Evolutionary conservation across 92 coral and sea anemone species (phyloP).

Genomic region (Epizoanthus illoricatus): DNA sequence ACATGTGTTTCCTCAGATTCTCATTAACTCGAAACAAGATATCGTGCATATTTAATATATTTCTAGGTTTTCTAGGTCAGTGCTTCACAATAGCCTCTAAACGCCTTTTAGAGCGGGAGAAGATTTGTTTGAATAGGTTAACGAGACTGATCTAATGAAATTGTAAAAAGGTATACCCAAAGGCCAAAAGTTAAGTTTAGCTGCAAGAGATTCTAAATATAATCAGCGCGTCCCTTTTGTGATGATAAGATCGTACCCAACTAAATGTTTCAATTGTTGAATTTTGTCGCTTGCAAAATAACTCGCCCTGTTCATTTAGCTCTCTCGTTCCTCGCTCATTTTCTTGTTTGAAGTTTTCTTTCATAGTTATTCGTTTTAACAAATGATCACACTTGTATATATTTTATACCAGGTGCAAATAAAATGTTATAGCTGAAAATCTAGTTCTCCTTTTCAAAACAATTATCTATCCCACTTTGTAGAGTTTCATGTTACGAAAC

Average conservation of each 20-base stretch:
- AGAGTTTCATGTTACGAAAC: not conserved
- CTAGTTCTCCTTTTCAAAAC: not conserved
- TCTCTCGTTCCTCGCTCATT: not conserved
- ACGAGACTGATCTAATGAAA: constrained; percentile 45
- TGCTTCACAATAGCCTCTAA: constrained; percentile 42
- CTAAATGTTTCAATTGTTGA: not conserved
- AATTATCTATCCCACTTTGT: not conserved
- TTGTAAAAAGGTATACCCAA: constrained; percentile 32
- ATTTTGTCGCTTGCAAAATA: constrained; percentile 14
- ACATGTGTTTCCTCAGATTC: constrained; percentile 31
- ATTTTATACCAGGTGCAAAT: not conserved
- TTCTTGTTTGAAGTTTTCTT: not conserved
- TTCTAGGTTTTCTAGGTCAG: constrained; percentile 43
- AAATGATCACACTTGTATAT: not conserved
- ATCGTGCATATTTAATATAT: constrained; percentile 40
- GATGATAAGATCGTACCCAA: constrained; percentile 24
- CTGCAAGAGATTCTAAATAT: constrained; percentile 38
- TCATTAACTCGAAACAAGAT: constrained; percentile 37
- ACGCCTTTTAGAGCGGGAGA: constrained; percentile 36
- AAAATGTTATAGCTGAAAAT: not conserved
- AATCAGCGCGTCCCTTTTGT: constrained; percentile 23
- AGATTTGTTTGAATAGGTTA: constrained; percentile 43
- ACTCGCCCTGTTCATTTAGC: not conserved
- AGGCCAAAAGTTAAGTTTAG: constrained; percentile 43
- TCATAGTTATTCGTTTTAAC: not conserved